Percentiles rank a stretch among this genome's conserved stretches.
These are phyloP conservation scores for Tiaroga cobitis DNA, from an alignment of 2,797 vertebrate species.

Conservation along the genomic window DNA sequence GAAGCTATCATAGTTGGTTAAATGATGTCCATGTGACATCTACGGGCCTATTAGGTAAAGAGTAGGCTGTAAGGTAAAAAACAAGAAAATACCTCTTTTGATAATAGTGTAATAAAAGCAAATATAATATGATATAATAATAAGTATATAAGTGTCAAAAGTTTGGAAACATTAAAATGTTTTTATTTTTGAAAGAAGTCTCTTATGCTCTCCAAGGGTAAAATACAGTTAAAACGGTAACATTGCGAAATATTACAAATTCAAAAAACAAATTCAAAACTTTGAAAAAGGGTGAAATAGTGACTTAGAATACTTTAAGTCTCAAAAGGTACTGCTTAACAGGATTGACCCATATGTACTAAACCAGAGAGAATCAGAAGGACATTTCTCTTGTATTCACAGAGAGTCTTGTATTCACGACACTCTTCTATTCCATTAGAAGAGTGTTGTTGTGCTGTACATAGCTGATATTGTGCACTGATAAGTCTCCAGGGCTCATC, in stretches of 20 bases:
- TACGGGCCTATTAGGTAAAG: too few species aligned
- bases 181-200: too few species aligned
- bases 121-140: too few species aligned
- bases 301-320: neutral
- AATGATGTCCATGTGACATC: too few species aligned
- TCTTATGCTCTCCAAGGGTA: neutral
- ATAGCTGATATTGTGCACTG: slow-evolving; percentile 12
- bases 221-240: neutral
- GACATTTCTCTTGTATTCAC: neutral
- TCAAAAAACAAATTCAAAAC: neutral
- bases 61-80: too few species aligned
- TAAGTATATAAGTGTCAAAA: too few species aligned
- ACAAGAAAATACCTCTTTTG: too few species aligned
- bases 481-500: slow-evolving; percentile 28
- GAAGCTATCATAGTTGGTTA: too few species aligned
- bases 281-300: neutral
- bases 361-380: neutral
- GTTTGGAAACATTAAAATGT: too few species aligned
- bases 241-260: neutral
- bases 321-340: neutral
- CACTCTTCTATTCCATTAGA: neutral
- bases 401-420: neutral
- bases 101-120: too few species aligned
- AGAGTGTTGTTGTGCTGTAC: slow-evolving; percentile 11
- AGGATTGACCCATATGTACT: neutral